phyloP scores from a whole-genome alignment of 2,888 invertebrate genomes.

The Nomada lathburiana region DNA sequence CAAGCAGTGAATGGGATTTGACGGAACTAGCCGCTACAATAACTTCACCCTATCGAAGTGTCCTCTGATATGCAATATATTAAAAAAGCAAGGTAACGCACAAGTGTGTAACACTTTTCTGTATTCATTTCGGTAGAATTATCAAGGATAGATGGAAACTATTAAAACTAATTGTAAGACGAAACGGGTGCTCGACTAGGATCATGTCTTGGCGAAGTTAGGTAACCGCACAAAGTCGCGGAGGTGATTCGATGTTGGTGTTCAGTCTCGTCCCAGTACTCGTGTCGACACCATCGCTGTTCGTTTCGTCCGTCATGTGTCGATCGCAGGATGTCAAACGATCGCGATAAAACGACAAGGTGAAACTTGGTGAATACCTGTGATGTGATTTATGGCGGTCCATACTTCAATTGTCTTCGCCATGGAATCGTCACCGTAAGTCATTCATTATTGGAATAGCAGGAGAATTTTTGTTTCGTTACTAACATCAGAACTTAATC shows the following conservation, averaged over 20 bases:
- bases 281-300: conserved; percentile 46
- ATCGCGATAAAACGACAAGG: conserved; percentile 17
- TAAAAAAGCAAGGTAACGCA: background rate
- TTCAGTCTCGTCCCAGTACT: conserved; percentile 54
- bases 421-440: conserved; percentile 44
- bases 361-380: conserved; percentile 36
- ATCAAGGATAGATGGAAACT: background rate
- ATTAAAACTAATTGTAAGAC: conserved; percentile 1
- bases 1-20: background rate
- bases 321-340: conserved; percentile 33
- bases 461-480: too few species aligned
- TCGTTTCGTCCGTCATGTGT: conserved; percentile 9
- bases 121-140: background rate
- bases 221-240: conserved; percentile 56
- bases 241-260: conserved; percentile 33
- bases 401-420: background rate
- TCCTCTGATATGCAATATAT: background rate
- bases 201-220: conserved; percentile 55
- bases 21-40: background rate
- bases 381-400: conserved; percentile 41
- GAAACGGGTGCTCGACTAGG: conserved; percentile 24
- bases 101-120: background rate
- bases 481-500: too few species aligned
- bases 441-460: background rate
- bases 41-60: background rate